Percentiles rank a stretch among this genome's conserved stretches.
Conservation (phyloP, 2,888 invertebrate genomes). For the Camptogramma bilineatum region DNA sequence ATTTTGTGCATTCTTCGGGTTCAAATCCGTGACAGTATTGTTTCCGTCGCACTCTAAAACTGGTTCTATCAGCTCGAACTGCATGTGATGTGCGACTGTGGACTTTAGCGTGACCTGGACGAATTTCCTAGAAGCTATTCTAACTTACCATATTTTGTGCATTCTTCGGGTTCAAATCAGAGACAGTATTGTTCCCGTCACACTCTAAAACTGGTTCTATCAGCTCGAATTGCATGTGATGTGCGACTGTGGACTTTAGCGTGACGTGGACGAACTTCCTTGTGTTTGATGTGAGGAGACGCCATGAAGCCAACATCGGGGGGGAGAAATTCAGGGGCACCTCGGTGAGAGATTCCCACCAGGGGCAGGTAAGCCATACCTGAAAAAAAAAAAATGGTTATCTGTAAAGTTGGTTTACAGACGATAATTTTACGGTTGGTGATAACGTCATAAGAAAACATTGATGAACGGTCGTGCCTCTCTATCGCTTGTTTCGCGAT, state of each 20-base stretch:
- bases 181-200: conserved; percentile 86
- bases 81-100: conserved; percentile 85
- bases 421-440: too few species aligned
- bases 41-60: conserved; percentile 85
- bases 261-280: conserved; percentile 91
- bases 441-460: too few species aligned
- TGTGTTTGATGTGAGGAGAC: conserved; percentile 93
- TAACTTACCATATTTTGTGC: conserved; percentile 83
- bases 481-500: too few species aligned
- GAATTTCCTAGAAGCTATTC: too few species aligned
- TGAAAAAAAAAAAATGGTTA: conserved; percentile 46
- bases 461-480: too few species aligned
- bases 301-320: conserved; percentile 92
- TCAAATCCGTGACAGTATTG: conserved; percentile 87
- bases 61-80: conserved; percentile 78
- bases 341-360: conserved; percentile 90
- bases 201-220: conserved; percentile 82
- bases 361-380: conserved; percentile 92
- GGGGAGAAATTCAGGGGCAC: conserved; percentile 92
- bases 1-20: conserved; percentile 86
- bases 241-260: conserved; percentile 88
- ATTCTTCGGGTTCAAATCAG: conserved; percentile 88
- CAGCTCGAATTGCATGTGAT: conserved; percentile 78
- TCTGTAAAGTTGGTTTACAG: too few species aligned
- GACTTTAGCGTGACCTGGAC: conserved; percentile 90